These are phyloP conservation scores for Chrysocyon brachyurus DNA, from an alignment of 2,797 vertebrate genomes.

Conservation along the genomic window DNA sequence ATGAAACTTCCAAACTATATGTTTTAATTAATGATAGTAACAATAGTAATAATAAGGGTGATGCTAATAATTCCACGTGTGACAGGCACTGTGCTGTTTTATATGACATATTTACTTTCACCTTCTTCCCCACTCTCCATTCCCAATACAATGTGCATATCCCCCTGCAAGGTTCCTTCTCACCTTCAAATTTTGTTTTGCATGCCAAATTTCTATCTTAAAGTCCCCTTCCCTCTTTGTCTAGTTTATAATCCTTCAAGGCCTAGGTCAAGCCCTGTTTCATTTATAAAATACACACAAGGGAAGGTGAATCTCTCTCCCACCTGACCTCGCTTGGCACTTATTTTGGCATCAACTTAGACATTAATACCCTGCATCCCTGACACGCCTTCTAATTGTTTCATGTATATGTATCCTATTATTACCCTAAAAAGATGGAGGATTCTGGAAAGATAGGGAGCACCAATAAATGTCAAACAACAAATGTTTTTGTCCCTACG, in stretches of 20 bases:
- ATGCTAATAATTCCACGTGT: background rate
- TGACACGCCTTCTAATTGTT: background rate
- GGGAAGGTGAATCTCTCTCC: background rate
- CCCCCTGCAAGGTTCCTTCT: background rate
- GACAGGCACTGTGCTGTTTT: background rate
- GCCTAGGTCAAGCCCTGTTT: background rate
- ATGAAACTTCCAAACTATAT: conserved; percentile 21
- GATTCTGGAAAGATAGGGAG: background rate
- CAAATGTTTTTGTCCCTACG: background rate
- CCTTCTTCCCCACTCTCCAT: background rate
- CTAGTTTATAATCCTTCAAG: background rate
- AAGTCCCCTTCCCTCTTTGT: background rate
- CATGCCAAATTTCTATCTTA: background rate
- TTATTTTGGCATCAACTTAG: background rate
- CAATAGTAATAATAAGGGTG: background rate
- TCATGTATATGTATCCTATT: background rate
- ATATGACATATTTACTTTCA: background rate
- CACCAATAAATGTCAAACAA: too few species aligned
- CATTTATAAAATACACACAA: background rate
- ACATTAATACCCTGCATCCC: background rate
- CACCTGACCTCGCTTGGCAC: background rate
- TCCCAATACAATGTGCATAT: background rate
- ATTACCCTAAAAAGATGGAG: background rate
- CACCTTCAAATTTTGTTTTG: background rate
- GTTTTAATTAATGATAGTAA: background rate